Conservation (phyloP, 2,113 vertebrate species). For the Chlorocebus sabaeus region DNA sequence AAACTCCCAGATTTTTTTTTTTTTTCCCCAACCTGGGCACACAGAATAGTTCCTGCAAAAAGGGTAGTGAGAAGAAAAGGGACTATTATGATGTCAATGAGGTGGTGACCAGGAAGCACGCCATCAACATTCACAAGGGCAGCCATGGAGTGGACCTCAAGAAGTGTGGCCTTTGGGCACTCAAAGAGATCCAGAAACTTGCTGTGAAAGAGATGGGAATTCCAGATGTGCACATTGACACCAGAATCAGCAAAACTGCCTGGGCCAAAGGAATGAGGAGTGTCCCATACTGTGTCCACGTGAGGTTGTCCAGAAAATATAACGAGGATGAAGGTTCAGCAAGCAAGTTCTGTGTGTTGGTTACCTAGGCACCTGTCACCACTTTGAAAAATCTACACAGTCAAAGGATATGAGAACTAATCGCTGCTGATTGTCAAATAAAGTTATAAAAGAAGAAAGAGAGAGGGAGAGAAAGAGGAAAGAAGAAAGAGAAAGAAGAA, state of each 20-base stretch:
- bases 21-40: not conserved
- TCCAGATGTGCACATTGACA: slow-evolving; percentile 90
- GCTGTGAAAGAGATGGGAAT: slow-evolving; percentile 93
- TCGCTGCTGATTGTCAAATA: not conserved
- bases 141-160: slow-evolving; percentile 82
- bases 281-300: not conserved
- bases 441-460: not conserved
- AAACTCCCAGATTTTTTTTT: not conserved
- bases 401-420: not conserved
- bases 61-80: not conserved
- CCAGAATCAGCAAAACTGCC: slow-evolving; percentile 92
- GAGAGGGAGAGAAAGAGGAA: too few relatives aligned
- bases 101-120: not conserved
- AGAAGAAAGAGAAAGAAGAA: too few relatives aligned
- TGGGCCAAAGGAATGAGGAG: slow-evolving; percentile 93
- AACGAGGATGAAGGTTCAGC: not conserved
- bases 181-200: slow-evolving; percentile 88
- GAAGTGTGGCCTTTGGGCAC: slow-evolving; percentile 83
- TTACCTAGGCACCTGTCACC: not conserved
- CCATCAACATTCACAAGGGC: not conserved
- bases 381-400: not conserved
- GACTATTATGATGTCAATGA: not conserved
- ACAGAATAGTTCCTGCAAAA: not conserved
- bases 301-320: not conserved
- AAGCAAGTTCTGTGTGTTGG: not conserved